Conservation (phyloP, 2,888 invertebrate genomes). For the Ochropacha duplaris region DNA sequence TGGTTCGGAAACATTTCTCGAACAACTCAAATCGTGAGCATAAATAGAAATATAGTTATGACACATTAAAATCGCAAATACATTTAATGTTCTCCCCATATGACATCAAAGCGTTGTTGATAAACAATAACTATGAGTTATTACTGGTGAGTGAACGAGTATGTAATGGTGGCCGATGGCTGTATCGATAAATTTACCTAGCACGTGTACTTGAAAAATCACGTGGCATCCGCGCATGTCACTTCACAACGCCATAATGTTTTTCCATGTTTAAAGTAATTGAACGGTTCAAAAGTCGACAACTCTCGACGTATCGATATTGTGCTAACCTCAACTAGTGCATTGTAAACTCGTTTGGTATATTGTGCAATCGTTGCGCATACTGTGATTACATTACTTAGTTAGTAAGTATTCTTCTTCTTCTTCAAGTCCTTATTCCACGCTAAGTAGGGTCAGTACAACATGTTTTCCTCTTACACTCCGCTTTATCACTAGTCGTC, state of each 20-base stretch:
- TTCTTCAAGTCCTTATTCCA: no score
- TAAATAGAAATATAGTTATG: conserved; percentile 11
- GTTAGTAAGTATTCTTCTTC: no score
- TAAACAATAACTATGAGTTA: conserved; percentile 34
- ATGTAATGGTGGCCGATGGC: conserved; percentile 22
- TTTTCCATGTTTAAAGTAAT: conserved; percentile 39
- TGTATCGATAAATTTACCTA: conserved; percentile 39
- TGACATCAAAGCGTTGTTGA: conserved; percentile 39
- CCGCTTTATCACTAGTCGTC: no score
- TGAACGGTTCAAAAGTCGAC: conserved; percentile 31
- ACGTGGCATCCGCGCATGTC: conserved; percentile 47
- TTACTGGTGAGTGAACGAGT: conserved; percentile 23
- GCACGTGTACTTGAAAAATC: conserved; percentile 40
- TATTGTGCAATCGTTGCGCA: conserved; percentile 14
- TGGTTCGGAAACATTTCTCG: not conserved
- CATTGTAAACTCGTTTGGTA: conserved; percentile 16
- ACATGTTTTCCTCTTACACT: no score
- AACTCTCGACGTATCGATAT: conserved; percentile 7
- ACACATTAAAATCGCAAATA: conserved; percentile 14
- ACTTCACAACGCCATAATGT: conserved; percentile 29
- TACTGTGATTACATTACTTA: not conserved
- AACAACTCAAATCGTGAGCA: conserved; percentile 6
- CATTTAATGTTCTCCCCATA: conserved; percentile 26
- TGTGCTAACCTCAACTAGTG: conserved; percentile 9
- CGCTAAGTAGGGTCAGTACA: no score